A percentile compares a stretch with the other conserved stretches of the same genome.
Conservation (phyloP, 2,113 vertebrate species). For the Promerops cafer region DNA sequence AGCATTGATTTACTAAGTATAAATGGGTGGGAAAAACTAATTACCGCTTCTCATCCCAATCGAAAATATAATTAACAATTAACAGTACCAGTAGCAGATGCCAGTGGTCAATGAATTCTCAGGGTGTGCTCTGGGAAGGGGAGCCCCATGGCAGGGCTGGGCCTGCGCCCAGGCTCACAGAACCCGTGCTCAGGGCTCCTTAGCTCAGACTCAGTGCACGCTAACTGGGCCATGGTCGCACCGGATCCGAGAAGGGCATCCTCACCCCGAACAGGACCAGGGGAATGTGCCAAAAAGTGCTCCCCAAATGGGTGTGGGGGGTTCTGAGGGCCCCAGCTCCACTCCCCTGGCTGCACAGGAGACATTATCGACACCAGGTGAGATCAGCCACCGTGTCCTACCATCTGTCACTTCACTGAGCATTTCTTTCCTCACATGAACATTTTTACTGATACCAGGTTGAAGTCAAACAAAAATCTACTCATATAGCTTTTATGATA, state of each 20-base stretch:
- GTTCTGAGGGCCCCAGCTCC: not conserved
- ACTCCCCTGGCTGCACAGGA: not conserved
- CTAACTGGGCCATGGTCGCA: accelerated
- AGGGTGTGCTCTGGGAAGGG: not conserved
- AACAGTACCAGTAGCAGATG: not conserved
- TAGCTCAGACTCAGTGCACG: accelerated
- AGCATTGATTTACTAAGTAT: not conserved
- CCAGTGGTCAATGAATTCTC: not conserved
- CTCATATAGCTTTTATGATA: not conserved
- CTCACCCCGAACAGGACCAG: not conserved
- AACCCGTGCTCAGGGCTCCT: accelerated
- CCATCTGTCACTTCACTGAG: not conserved
- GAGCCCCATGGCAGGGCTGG: not conserved
- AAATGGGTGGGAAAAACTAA: not conserved
- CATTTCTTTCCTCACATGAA: not conserved
- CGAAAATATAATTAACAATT: not conserved
- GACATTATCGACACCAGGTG: accelerated
- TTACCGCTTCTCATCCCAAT: not conserved
- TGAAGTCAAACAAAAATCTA: not conserved
- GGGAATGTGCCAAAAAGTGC: not conserved
- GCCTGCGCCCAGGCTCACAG: not conserved
- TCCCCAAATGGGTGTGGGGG: accelerated
- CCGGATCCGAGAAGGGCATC: not conserved
- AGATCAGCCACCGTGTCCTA: not conserved
- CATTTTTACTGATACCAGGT: not conserved